phyloP scores from a whole-genome alignment of 2,797 vertebrate genomes.

The Rousettus madagascariensis region DNA sequence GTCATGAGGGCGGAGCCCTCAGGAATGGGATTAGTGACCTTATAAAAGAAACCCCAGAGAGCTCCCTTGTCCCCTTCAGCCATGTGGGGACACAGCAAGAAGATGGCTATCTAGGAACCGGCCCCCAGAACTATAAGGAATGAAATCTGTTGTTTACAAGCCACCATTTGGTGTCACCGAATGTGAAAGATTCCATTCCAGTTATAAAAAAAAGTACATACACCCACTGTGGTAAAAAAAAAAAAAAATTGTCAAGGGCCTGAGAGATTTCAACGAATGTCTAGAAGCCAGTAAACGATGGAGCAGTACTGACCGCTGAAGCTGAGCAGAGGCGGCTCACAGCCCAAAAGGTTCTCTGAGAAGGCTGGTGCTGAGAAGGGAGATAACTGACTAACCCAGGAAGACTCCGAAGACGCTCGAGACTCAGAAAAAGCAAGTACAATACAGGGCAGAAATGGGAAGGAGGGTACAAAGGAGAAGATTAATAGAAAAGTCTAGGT shows the following conservation, averaged over 20 bases:
- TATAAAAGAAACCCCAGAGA: neutral
- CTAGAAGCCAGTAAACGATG: neutral
- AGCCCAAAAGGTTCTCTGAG: neutral
- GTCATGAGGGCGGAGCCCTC: neutral
- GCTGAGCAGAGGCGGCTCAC: neutral
- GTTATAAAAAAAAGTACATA: neutral
- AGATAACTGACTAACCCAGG: accelerated
- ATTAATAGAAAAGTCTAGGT: neutral
- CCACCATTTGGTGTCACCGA: too few relatives aligned
- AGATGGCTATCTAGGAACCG: neutral
- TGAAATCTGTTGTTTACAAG: neutral
- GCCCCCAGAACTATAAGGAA: neutral
- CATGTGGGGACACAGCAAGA: neutral
- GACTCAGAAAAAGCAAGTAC: neutral
- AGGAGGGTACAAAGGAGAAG: neutral
- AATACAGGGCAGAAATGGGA: neutral
- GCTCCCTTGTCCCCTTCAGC: neutral
- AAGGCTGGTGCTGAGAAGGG: accelerated
- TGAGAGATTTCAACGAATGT: neutral
- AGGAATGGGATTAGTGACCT: neutral
- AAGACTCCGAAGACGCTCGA: neutral
- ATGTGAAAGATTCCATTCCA: neutral
- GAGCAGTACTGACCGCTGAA: too few relatives aligned
- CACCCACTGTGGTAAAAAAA: neutral
- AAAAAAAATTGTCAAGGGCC: neutral